These are phyloP conservation scores for Cenopis cana DNA, from an alignment of 2,888 invertebrate genomes.

Conservation along the genomic window DNA sequence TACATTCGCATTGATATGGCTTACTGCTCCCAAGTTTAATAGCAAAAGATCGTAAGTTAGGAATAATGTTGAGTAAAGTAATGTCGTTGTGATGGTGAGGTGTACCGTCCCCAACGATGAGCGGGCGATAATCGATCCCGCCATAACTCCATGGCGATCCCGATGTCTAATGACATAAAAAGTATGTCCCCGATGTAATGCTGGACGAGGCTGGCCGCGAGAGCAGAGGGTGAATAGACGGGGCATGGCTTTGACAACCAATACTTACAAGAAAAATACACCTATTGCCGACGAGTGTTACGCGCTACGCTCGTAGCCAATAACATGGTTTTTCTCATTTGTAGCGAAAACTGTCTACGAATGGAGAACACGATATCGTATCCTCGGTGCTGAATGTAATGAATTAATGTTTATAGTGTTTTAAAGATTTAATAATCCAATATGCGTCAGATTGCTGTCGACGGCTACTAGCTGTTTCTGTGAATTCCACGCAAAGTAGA, in stretches of 20 bases:
- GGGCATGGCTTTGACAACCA: constrained; percentile 46
- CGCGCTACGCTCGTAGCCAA: too few species aligned
- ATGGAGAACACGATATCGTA: too few species aligned
- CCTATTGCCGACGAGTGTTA: too few species aligned
- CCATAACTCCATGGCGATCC: constrained; percentile 64
- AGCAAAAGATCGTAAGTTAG: constrained; percentile 12
- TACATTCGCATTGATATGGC: constrained; percentile 28
- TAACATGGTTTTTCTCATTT: too few species aligned
- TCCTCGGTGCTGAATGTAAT: too few species aligned
- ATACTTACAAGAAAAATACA: too few species aligned
- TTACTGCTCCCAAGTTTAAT: background rate
- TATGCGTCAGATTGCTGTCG: too few species aligned
- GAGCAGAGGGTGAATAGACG: constrained; percentile 53
- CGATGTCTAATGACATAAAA: constrained; percentile 83
- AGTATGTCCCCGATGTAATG: constrained; percentile 80
- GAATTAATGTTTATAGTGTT: too few species aligned
- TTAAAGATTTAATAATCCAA: too few species aligned
- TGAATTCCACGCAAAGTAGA: too few species aligned
- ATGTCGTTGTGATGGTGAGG: background rate
- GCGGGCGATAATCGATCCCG: constrained; percentile 75
- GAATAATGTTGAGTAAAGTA: background rate
- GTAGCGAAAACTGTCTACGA: too few species aligned
- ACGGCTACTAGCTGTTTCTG: too few species aligned
- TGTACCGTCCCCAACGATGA: constrained; percentile 52
- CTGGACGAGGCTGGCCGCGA: constrained; percentile 62